Base-by-base conservation (phyloP, 2,113 vertebrate species). In the Clinocottus analis region DNA sequence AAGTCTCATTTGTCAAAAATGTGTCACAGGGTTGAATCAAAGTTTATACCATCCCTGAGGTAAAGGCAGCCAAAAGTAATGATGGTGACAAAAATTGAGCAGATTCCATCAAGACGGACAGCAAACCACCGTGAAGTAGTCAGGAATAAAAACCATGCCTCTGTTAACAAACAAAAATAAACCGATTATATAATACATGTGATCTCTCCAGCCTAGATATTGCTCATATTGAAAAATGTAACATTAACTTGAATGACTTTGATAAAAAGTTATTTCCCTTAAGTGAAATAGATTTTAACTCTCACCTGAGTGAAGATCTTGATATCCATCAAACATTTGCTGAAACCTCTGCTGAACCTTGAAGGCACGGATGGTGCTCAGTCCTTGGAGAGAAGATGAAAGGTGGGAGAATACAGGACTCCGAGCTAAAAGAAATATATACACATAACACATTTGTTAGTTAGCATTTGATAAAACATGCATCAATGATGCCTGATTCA, bases 341-440 rank as follows among this genome's bases (percentile, higher is more conserved):
- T 99, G 98, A 87, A 97, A 98, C 65, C 93, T 93, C 77, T 96
- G 89, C 83, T 98, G 96, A 10, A 95, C 95, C 91, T 89, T 97
- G 84, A 96, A 96, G 3, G 97, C 97, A 71, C 97, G 96, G 83
- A 99, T 97, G 77, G 96, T 97, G 94, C 96, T 97, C 84, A 99
- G 94, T 37, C 98, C 98, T 93, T 98, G 97, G 43, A 99, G 96
- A 47, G 98, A 96, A 8, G 97, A 96, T 0, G 97, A 98, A 17
- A 99, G 90, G 88, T 99, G 98, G 89, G 98, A 98, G 88, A 99
- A 99, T 0, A 98, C 97, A 0, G 98, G 97, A 91, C 98, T 99
- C 83, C 97, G 95, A 72, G 96, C 98, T 99, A 78, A 3, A 91
- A 72, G 39, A 84, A n/a, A 51, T 16, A 76, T 13, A 47, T 0